These are phyloP conservation scores for Axinella damicornis DNA, from an alignment of 37 sponge, comb jelly and placozoan species.

Conservation along the genomic window DNA sequence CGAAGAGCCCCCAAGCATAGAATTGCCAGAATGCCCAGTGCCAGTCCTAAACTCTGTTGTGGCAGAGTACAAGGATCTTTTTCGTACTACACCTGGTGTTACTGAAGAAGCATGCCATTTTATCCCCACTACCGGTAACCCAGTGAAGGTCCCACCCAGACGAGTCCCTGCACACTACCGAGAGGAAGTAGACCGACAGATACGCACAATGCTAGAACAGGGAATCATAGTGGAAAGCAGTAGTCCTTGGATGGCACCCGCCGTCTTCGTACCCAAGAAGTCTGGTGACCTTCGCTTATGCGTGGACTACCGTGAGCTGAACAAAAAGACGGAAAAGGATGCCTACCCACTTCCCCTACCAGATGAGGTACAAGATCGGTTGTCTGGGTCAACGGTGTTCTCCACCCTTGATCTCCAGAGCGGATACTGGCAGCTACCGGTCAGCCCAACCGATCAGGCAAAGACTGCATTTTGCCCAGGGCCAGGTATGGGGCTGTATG, in stretches of 20 bases:
- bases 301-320: constrained; percentile 73
- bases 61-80: constrained; percentile 19
- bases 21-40: constrained; percentile 26
- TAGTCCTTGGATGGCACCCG: constrained; percentile 80
- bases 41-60: constrained; percentile 3
- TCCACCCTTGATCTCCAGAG: constrained; percentile 61
- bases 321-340: constrained; percentile 62
- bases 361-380: constrained; percentile 71
- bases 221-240: constrained; percentile 71
- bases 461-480: constrained; percentile 69
- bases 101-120: constrained; percentile 38
- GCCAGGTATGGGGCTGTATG: constrained; percentile 74
- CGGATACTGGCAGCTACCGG: constrained; percentile 76
- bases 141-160: constrained; percentile 48
- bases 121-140: constrained; percentile 41
- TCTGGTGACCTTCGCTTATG: constrained; percentile 62
- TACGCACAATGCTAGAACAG: constrained; percentile 58
- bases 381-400: constrained; percentile 61
- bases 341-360: constrained; percentile 74
- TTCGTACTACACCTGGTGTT: constrained; percentile 47
- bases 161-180: constrained; percentile 64
- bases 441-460: constrained; percentile 45
- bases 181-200: constrained; percentile 53
- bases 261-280: constrained; percentile 61
- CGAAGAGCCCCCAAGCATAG: not conserved